A percentile compares a stretch with the other conserved stretches of the same genome.
Evolutionary conservation across 2,888 invertebrate species (phyloP).

Genomic region (Nemurella pictetii): DNA sequence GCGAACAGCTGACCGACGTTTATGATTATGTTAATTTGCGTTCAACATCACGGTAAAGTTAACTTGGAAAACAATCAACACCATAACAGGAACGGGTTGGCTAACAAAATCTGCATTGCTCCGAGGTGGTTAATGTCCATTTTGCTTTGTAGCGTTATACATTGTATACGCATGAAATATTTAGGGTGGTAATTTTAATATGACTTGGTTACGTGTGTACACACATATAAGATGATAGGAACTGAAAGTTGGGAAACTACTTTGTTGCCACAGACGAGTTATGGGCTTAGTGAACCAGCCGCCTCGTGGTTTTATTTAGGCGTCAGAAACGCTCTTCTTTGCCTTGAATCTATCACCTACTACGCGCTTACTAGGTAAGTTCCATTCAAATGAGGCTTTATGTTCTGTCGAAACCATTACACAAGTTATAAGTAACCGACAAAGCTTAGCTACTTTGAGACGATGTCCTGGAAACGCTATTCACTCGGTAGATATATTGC

Average conservation of each 20-base stretch:
- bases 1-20: not conserved
- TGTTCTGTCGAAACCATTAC: slow-evolving; percentile 11
- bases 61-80: not conserved
- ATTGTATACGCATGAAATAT: not conserved
- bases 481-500: not conserved
- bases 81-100: not conserved
- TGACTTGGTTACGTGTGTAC: not conserved
- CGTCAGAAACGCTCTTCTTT: not conserved
- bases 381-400: not conserved
- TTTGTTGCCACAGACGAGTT: slow-evolving; percentile 9
- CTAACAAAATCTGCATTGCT: not conserved
- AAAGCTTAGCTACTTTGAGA: not conserved
- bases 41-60: not conserved
- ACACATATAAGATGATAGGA: slow-evolving; percentile 13
- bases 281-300: not conserved
- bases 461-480: not conserved
- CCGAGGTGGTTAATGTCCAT: not conserved
- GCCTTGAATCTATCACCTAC: not conserved
- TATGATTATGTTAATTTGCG: not conserved
- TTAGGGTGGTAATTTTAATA: not conserved
- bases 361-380: not conserved
- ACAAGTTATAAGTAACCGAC: slow-evolving; percentile 13
- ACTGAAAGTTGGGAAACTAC: slow-evolving; percentile 15
- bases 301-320: not conserved
- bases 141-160: not conserved